phyloP scores from a whole-genome alignment of 2,797 vertebrate genomes.

The Poecile montanus region DNA sequence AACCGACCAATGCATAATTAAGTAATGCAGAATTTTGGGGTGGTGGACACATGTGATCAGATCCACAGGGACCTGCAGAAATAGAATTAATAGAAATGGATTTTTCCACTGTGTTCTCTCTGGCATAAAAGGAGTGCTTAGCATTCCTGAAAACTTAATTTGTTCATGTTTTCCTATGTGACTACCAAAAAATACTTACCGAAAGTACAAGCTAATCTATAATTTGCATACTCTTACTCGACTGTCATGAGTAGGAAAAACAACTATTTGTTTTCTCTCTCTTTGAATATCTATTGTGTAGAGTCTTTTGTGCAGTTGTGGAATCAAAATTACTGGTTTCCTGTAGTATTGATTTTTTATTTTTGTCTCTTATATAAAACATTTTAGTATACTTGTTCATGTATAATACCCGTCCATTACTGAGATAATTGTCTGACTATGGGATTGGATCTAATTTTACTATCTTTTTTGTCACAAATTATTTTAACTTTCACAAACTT shows the following conservation, averaged over 20 bases:
- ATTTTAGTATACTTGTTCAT: not conserved
- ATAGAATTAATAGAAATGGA: not conserved
- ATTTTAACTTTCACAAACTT: not conserved
- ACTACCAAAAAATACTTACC: not conserved
- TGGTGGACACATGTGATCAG: rapidly evolving
- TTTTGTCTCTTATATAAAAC: not conserved
- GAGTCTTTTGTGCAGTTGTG: not conserved
- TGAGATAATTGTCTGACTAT: not conserved
- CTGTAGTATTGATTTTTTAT: not conserved
- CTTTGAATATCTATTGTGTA: not conserved
- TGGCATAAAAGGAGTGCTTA: not conserved
- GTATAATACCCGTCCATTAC: not conserved
- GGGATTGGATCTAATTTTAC: not conserved
- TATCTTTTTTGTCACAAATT: not conserved
- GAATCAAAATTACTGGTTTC: not conserved
- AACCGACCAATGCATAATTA: not conserved
- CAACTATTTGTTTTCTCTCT: not conserved
- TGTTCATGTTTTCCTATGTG: not conserved
- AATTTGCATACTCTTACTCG: not conserved
- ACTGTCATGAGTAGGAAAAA: not conserved
- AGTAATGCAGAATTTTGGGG: not conserved
- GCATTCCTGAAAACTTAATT: not conserved
- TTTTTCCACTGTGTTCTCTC: not conserved
- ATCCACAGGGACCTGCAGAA: rapidly evolving
- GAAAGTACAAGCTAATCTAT: not conserved